Evolutionary conservation across 2,797 vertebrate species (phyloP).

Genomic region (Rhadinocentrus ornatus): DNA sequence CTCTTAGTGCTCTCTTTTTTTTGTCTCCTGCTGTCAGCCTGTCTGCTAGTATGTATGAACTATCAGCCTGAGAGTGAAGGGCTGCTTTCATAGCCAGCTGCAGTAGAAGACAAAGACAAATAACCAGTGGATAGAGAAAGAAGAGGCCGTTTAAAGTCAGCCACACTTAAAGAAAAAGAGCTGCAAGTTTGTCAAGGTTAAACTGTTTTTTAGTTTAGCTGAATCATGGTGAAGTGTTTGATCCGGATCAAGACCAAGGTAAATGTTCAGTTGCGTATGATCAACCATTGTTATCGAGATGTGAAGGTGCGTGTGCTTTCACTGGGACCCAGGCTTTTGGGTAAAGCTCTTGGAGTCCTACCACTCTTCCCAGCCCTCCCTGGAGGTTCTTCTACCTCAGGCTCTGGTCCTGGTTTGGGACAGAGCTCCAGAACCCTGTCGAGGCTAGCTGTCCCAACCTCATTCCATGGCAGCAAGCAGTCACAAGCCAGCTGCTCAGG

Average conservation of each 20-base stretch:
- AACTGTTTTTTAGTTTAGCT: neutral
- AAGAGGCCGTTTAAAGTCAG: slow-evolving; percentile 1
- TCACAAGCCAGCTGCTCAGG: slow-evolving; percentile 55
- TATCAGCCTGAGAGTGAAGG: slow-evolving; percentile 9
- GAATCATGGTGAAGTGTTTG: slow-evolving; percentile 92
- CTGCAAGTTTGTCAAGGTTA: neutral
- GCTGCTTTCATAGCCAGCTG: neutral
- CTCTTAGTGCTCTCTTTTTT: slow-evolving; percentile 25
- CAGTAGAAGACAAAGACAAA: slow-evolving; percentile 20
- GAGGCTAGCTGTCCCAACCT: slow-evolving; percentile 57
- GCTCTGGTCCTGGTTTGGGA: slow-evolving; percentile 44
- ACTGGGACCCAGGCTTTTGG: slow-evolving; percentile 88
- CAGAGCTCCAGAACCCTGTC: slow-evolving; percentile 54
- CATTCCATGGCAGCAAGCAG: slow-evolving; percentile 28
- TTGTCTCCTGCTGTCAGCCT: slow-evolving; percentile 31
- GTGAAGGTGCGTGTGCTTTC: slow-evolving; percentile 89
- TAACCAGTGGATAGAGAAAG: slow-evolving; percentile 7
- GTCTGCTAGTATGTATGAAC: slow-evolving; percentile 23
- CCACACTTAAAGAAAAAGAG: neutral
- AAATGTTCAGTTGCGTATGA: slow-evolving; percentile 89
- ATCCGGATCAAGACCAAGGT: slow-evolving; percentile 91
- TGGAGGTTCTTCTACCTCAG: slow-evolving; percentile 48
- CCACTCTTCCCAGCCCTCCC: slow-evolving; percentile 77
- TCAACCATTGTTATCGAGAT: slow-evolving; percentile 93
- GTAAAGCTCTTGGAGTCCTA: slow-evolving; percentile 82